Evolutionary conservation across 2,797 vertebrate species (phyloP), one percentile per base, ranked within the genome.

Genomic region (Otus scops): DNA sequence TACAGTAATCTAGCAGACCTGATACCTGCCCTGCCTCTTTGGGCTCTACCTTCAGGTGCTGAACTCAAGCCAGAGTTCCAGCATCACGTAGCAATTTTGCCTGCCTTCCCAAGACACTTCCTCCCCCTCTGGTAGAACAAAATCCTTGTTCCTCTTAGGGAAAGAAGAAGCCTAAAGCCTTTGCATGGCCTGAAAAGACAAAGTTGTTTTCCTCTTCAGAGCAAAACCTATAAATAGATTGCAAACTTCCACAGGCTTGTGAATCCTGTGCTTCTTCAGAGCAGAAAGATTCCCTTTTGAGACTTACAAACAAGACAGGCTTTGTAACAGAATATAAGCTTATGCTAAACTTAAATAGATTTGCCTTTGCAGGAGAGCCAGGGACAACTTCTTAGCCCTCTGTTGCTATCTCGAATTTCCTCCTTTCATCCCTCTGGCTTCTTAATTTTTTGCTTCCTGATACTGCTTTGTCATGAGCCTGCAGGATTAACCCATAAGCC

Each of bases 341-440:
- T 96, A 95, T 81, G 94, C 82, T 95, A 92, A 95, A 94, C 69
- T 93, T 95, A 94, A 92, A 94, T 77, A 93, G 67, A 92, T 96
- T 94, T 91, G 85, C 67, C 80, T 92, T 89, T 87, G 48, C 78
- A 77, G 53, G 71, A 91, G 54, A 89, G 74, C 57, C 53, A 80
- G 85, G 81, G 64, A 91, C 0, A 3, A 57, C 81, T 96, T 83
- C 88, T 84, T 81, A 94, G 95, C 85, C 79, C 74, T 95, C 91
- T 87, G 48, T 79, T 92, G 74, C 85, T 96, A 86, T 95, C 96
- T 93, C 75, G 68, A 89, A 75, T 92, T 95, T 95, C 93, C 86
- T 96, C 50, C 78, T 92, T 91, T 84, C 57, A 54, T 94, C 92
- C 93, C 88, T 92, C 1, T 2, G 78, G 92, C 81, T 92, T 95